Evolutionary conservation across 1,140 invertebrate genomes (phyloP).

Genomic region (Drosophila albomicans): DNA sequence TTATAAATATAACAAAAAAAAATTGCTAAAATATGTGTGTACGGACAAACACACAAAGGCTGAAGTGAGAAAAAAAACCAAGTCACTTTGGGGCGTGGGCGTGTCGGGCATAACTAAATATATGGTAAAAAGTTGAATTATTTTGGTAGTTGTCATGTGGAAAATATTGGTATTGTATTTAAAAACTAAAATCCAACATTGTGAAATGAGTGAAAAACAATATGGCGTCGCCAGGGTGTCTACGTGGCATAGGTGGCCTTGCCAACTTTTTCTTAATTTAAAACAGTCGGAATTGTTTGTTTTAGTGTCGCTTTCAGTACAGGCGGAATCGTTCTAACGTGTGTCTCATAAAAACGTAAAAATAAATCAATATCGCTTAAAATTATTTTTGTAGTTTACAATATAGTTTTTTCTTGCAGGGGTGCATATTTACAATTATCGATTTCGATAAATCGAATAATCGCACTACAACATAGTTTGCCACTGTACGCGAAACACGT

Average conservation of each 20-base stretch:
- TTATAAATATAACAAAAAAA: slow-evolving; percentile 21
- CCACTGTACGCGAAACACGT: slow-evolving; percentile 39
- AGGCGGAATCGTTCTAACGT: slow-evolving; percentile 13
- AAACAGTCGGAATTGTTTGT: slow-evolving; percentile 10
- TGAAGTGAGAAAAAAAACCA: slow-evolving; percentile 32
- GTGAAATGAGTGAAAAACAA: slow-evolving; percentile 62
- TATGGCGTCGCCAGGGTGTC: slow-evolving; percentile 54
- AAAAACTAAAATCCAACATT: slow-evolving; percentile 28
- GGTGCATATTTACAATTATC: slow-evolving; percentile 39
- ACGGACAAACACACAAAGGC: slow-evolving; percentile 5
- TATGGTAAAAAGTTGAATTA: slow-evolving; percentile 37
- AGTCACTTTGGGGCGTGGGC: slow-evolving; percentile 51
- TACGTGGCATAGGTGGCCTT: slow-evolving; percentile 51
- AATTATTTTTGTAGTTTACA: slow-evolving; percentile 8
- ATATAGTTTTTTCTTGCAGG: slow-evolving; percentile 26
- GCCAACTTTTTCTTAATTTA: slow-evolving; percentile 49
- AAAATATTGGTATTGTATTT: slow-evolving; percentile 38
- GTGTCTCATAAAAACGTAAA: slow-evolving; percentile 14
- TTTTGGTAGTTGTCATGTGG: slow-evolving; percentile 37
- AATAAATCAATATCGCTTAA: not conserved
- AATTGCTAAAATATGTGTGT: not conserved
- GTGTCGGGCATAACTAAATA: slow-evolving; percentile 43
- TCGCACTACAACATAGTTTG: not conserved
- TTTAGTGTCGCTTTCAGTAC: not conserved
- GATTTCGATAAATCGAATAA: slow-evolving; percentile 37